phyloP scores from a whole-genome alignment of 2,888 invertebrate species.

The Conops quadrifasciatus region DNA sequence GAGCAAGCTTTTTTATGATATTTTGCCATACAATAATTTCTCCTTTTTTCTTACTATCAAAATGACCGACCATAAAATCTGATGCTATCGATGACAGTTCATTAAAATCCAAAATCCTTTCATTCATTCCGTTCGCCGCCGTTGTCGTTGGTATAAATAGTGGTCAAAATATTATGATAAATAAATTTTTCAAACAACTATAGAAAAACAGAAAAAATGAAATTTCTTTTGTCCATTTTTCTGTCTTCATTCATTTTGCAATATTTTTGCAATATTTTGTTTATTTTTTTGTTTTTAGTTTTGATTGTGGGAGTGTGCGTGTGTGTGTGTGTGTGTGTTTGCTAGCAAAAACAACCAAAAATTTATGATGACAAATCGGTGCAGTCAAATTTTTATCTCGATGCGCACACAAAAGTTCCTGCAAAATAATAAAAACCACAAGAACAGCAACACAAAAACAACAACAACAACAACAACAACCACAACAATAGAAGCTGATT shows the following conservation, averaged over 20 bases:
- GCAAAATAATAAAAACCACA: conserved; percentile 35
- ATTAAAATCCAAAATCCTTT: conserved; percentile 21
- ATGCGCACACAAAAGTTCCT: conserved; percentile 55
- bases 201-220: not conserved
- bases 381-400: conserved; percentile 60
- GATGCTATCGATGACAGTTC: conserved; percentile 34
- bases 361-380: conserved; percentile 64
- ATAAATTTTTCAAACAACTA: conserved; percentile 46
- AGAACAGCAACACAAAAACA: conserved; percentile 35
- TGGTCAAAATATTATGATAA: conserved; percentile 48
- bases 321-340: conserved; percentile 16
- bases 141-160: not conserved
- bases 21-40: no score
- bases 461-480: conserved; percentile 41
- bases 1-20: no score
- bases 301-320: conserved; percentile 28
- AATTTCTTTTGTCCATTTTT: not conserved
- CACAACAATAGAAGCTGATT: conserved; percentile 39
- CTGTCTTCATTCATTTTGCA: not conserved
- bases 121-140: not conserved
- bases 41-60: no score
- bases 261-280: not conserved
- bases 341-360: conserved; percentile 40
- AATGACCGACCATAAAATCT: no score
- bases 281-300: conserved; percentile 1